phyloP scores from a whole-genome alignment of 2,888 invertebrate species.

The Phania funesta region DNA sequence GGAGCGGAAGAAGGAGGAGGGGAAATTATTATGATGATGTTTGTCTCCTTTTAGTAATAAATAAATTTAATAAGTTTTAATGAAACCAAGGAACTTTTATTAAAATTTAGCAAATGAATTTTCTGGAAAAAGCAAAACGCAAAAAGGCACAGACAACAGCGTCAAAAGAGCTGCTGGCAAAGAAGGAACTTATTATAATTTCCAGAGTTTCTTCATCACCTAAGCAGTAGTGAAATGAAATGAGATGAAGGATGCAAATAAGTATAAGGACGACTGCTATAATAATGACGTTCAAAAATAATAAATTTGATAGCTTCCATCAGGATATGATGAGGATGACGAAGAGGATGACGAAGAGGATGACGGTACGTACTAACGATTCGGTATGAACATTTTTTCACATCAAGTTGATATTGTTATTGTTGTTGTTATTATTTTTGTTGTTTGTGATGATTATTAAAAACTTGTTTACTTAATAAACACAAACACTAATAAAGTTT shows the following conservation, averaged over 20 bases:
- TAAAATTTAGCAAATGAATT: constrained; percentile 41
- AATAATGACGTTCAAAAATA: constrained; percentile 7
- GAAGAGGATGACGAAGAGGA: not conserved
- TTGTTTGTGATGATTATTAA: constrained; percentile 36
- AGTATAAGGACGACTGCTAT: not conserved
- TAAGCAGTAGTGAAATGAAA: not conserved
- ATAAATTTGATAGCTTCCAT: constrained; percentile 34
- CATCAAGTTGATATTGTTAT: constrained; percentile 36
- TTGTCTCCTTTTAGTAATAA: constrained; percentile 39
- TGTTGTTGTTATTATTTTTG: constrained; percentile 26
- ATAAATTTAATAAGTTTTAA: constrained; percentile 46
- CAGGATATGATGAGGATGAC: too few species aligned
- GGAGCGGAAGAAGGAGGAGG: too few species aligned
- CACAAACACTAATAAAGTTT: constrained; percentile 49
- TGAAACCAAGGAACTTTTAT: constrained; percentile 46
- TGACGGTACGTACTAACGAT: not conserved
- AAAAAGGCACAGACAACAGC: not conserved
- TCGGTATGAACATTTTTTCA: not conserved
- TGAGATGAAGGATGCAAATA: not conserved
- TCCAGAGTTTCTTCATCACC: constrained; percentile 20
- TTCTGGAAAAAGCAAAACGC: not conserved
- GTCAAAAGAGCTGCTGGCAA: constrained; percentile 35
- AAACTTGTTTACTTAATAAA: constrained; percentile 61
- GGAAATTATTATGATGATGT: constrained; percentile 1
- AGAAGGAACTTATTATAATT: constrained; percentile 41